Percentiles rank a stretch among this genome's conserved stretches.
These are phyloP conservation scores for Leptinotarsa rubiginosa DNA, from an alignment of 2,888 invertebrate species.

Conservation along the genomic window DNA sequence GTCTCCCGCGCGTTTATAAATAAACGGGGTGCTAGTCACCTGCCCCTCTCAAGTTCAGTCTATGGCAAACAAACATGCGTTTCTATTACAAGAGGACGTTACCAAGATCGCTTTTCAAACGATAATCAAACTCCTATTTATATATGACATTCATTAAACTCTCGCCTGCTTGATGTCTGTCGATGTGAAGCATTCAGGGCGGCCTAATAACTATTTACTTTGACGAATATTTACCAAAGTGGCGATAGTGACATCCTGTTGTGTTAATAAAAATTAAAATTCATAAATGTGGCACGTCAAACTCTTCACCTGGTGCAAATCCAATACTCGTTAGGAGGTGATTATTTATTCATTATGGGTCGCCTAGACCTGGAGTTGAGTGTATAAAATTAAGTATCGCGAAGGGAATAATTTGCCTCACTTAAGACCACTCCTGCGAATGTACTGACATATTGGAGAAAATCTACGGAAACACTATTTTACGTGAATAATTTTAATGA, in stretches of 20 bases:
- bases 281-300: slow-evolving; percentile 21
- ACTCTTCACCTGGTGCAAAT: background rate
- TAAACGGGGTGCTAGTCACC: slow-evolving; percentile 63
- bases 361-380: background rate
- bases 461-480: no score
- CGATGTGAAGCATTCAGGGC: slow-evolving; percentile 45
- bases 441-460: no score
- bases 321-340: slow-evolving; percentile 10
- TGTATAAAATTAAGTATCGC: background rate
- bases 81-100: slow-evolving; percentile 56
- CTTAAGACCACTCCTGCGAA: no score
- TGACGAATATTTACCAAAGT: slow-evolving; percentile 47
- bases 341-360: slow-evolving; percentile 15
- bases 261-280: slow-evolving; percentile 48
- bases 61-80: slow-evolving; percentile 58
- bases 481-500: no score
- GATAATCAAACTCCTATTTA: slow-evolving; percentile 55
- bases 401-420: no score
- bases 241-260: slow-evolving; percentile 51
- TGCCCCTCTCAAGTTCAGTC: slow-evolving; percentile 60
- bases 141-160: slow-evolving; percentile 57
- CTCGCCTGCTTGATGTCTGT: slow-evolving; percentile 49
- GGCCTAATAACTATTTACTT: slow-evolving; percentile 52
- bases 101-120: slow-evolving; percentile 50
- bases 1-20: slow-evolving; percentile 63